Evolutionary conservation across 92 coral and sea anemone genomes (phyloP).

Genomic region (Palythoa grandiflora): DNA sequence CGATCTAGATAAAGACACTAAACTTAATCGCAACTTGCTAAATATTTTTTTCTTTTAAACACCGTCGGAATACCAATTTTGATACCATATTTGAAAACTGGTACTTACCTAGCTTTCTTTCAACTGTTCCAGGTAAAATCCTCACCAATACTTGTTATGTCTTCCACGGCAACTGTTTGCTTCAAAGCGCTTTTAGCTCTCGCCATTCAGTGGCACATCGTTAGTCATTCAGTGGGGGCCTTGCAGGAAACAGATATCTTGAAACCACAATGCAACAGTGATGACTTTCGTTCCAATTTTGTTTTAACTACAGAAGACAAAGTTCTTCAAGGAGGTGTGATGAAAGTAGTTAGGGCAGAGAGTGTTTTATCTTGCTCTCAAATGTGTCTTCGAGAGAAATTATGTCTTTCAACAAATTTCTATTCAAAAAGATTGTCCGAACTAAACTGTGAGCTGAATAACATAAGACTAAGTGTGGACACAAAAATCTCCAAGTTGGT

Average conservation of each 20-base stretch:
- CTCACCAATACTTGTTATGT: background rate
- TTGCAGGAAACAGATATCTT: background rate
- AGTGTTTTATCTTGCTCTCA: background rate
- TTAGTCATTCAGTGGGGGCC: background rate
- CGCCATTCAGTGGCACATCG: background rate
- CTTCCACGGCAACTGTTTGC: background rate
- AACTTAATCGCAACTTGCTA: no score
- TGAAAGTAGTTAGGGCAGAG: background rate
- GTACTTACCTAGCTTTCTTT: background rate
- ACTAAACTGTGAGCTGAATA: background rate
- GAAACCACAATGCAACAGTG: background rate
- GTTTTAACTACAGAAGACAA: background rate
- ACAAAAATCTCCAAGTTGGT: background rate
- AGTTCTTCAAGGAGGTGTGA: background rate
- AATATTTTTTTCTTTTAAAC: no score
- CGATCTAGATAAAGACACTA: no score
- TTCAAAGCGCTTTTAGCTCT: background rate
- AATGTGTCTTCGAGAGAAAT: background rate
- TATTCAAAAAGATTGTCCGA: background rate
- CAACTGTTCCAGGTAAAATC: background rate
- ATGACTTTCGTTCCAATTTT: background rate
- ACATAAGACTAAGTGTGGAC: background rate
- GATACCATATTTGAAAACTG: no score
- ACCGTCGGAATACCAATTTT: no score
- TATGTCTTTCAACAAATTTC: constrained; percentile 5